Evolutionary conservation across 2,113 vertebrate genomes (phyloP), one percentile per base, ranked within the genome.

Genomic region (Taxidea taxus): DNA sequence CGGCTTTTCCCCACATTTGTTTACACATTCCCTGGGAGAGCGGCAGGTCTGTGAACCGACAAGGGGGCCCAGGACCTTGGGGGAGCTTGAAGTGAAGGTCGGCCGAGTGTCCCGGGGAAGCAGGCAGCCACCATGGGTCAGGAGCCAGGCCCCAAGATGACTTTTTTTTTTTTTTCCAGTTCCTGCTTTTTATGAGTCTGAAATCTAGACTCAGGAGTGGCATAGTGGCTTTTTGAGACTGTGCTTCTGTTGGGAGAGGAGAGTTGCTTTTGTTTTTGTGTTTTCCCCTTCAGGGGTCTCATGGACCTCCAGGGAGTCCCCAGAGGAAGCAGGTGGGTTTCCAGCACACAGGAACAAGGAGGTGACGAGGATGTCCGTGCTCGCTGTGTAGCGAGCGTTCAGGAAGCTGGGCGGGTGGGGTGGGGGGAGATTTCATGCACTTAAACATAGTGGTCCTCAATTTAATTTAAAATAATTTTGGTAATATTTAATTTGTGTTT

Each of bases 401-500:
- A 91, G 84, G 86, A 98, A 96, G 81, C 78, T 25, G n/a, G 29
- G 23, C 56, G 3, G 21, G n/a, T n/a, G 16, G 29, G 14, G 4
- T 31, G 27, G 23, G 6, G 4, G 4, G 64, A 27, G 42, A 82
- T 97, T 97, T 97, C 97, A 92, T 98, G 98, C 98, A 98, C 98
- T 99, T 99, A 91, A 96, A 90, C 64, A 37, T 98, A 97, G 91
- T 96, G 87, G 83, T 97, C 94, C 98, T 97, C 94, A 80, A 91
- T 98, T 98, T 98, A 98, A 98, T 98, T 98, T 98, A 98, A 98
- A 91, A 82, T 96, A 74, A 84, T 95, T 98, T 96, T 74, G 92
- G 90, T 95, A 90, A 94, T 99, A 98, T 98, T 99, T 99, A 98
- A 98, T 98, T 98, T 98, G 96, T 97, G 98, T 95, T 97, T 95